Conservation (phyloP, 2,888 invertebrate species). For the Torymus tubicola region DNA sequence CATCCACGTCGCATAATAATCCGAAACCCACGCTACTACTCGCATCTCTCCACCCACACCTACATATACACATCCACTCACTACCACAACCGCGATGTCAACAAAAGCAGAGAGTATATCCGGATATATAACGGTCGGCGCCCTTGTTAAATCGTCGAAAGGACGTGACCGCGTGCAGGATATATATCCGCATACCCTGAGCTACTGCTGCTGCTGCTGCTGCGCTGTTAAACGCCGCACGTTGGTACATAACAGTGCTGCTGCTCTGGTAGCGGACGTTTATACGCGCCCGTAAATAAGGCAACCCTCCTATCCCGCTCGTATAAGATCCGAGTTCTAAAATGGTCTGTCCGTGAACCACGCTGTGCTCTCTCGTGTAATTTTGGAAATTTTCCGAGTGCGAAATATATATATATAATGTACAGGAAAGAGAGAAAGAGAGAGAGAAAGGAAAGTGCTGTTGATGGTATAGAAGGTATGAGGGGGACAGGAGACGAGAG, state of each 20-base stretch:
- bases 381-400: slow-evolving; percentile 2
- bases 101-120: slow-evolving; percentile 67
- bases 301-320: slow-evolving; percentile 60
- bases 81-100: slow-evolving; percentile 65
- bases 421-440: too few relatives aligned
- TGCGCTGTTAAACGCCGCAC: slow-evolving; percentile 38
- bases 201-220: background rate
- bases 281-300: slow-evolving; percentile 72
- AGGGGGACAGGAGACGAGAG: too few relatives aligned
- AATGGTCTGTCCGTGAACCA: background rate
- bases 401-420: background rate
- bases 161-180: slow-evolving; percentile 43
- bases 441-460: too few relatives aligned
- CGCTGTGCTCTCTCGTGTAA: background rate
- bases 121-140: slow-evolving; percentile 61
- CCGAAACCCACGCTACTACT: too few relatives aligned
- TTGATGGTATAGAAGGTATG: too few relatives aligned
- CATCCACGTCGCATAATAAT: too few relatives aligned
- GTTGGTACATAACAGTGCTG: too few relatives aligned
- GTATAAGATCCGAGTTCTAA: slow-evolving; percentile 57
- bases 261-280: slow-evolving; percentile 70
- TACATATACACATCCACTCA: too few relatives aligned
- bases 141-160: slow-evolving; percentile 69
- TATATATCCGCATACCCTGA: background rate
- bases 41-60: too few relatives aligned